Evolutionary conservation across 2,888 invertebrate species (phyloP).

Genomic region (Lottia gigantea): DNA sequence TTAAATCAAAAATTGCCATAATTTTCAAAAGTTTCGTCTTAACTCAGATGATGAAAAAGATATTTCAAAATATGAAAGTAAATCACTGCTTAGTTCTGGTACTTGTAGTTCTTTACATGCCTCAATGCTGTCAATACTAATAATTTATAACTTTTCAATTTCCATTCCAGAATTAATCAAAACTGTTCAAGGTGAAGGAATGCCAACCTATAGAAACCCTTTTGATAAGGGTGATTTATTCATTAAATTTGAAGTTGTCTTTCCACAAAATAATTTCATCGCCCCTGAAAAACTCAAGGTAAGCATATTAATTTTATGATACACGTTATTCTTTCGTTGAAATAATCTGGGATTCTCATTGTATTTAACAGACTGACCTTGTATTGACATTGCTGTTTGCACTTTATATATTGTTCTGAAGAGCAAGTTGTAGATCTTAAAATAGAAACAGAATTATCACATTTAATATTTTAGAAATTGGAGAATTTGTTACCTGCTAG

Average conservation of each 20-base stretch:
- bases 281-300: slow-evolving; percentile 74
- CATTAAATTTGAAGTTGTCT: slow-evolving; percentile 86
- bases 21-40: no score
- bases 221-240: slow-evolving; percentile 88
- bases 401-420: not conserved
- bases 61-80: no score
- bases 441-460: not conserved
- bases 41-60: no score
- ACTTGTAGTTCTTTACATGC: no score
- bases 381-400: not conserved
- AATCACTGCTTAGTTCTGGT: no score
- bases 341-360: not conserved
- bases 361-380: no score
- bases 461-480: slow-evolving; percentile 71
- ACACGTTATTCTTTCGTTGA: not conserved
- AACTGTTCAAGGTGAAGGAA: slow-evolving; percentile 86
- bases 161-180: slow-evolving; percentile 72
- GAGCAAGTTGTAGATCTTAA: not conserved
- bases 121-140: no score
- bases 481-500: slow-evolving; percentile 82
- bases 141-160: slow-evolving; percentile 11
- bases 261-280: slow-evolving; percentile 81
- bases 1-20: no score
- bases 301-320: slow-evolving; percentile 26
- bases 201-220: slow-evolving; percentile 73